Conservation (phyloP, 1,140 invertebrate species). For the Palaemon carinicauda region DNA sequence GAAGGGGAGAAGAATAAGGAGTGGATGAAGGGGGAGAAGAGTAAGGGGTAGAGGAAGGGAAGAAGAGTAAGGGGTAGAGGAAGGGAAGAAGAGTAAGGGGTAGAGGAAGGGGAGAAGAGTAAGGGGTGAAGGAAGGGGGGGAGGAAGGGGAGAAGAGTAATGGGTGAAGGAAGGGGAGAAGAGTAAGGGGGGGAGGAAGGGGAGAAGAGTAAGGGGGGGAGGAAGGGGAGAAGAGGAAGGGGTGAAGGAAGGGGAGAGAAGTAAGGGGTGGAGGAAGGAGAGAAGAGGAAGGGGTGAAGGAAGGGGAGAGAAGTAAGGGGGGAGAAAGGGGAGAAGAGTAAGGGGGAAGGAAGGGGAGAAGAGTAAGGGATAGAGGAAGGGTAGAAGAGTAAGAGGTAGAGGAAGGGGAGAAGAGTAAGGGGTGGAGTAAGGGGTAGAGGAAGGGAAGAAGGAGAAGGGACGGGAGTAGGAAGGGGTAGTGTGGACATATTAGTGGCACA, state of each 20-base stretch:
- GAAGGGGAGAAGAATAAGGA: too few species aligned
- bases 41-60: neutral
- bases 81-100: neutral
- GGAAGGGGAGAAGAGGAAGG: neutral
- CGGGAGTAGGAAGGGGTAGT: neutral
- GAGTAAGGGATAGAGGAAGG: neutral
- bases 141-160: too few species aligned
- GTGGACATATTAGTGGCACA: too few species aligned
- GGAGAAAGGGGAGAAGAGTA: too few species aligned
- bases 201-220: too few species aligned
- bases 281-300: too few species aligned
- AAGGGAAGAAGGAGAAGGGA: neutral
- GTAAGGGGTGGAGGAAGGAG: neutral
- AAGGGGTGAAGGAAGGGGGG: neutral
- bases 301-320: neutral
- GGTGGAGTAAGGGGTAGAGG: neutral
- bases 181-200: neutral
- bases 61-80: too few species aligned
- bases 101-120: too few species aligned
- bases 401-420: neutral
- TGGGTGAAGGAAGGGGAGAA: accelerated
- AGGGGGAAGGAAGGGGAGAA: neutral
- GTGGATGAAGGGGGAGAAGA: neutral
- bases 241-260: neutral
- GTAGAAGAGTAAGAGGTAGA: too few species aligned